Percentiles rank a stretch among this genome's conserved stretches.
Conservation (phyloP, 2,888 invertebrate genomes). For the Beris morrisii region DNA sequence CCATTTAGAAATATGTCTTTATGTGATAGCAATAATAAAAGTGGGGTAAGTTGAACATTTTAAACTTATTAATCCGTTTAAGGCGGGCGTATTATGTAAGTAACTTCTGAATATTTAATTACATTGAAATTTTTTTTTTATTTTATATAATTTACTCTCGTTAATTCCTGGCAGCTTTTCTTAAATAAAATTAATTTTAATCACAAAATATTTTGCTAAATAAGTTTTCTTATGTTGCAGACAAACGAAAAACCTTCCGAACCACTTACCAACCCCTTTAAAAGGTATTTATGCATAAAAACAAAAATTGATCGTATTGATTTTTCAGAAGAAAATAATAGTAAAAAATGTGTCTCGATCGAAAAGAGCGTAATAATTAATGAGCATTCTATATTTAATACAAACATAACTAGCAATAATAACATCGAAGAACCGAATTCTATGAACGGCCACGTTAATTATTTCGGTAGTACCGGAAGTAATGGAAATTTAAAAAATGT, state of each 20-base stretch:
- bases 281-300: slow-evolving; percentile 31
- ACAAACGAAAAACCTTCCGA: not conserved
- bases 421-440: not conserved
- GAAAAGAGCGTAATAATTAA: slow-evolving; percentile 11
- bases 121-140: not conserved
- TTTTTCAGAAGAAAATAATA: slow-evolving; percentile 22
- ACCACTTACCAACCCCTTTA: slow-evolving; percentile 26
- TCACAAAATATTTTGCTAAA: not conserved
- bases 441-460: too few species aligned
- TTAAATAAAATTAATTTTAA: not conserved
- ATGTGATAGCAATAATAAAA: not conserved
- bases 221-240: slow-evolving; percentile 17
- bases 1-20: slow-evolving; percentile 8
- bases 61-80: not conserved
- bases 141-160: not conserved
- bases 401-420: slow-evolving; percentile 4
- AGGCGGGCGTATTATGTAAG: slow-evolving; percentile 9
- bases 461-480: too few species aligned
- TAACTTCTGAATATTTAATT: not conserved
- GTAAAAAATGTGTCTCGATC: slow-evolving; percentile 8
- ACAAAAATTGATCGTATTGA: slow-evolving; percentile 24
- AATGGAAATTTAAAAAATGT: too few species aligned
- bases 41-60: slow-evolving; percentile 17
- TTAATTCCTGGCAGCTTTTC: not conserved
- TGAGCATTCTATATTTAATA: slow-evolving; percentile 24